A percentile compares a stretch with the other conserved stretches of the same genome.
Evolutionary conservation across 1,140 invertebrate species (phyloP).

Genomic region (Hyphantria cunea): DNA sequence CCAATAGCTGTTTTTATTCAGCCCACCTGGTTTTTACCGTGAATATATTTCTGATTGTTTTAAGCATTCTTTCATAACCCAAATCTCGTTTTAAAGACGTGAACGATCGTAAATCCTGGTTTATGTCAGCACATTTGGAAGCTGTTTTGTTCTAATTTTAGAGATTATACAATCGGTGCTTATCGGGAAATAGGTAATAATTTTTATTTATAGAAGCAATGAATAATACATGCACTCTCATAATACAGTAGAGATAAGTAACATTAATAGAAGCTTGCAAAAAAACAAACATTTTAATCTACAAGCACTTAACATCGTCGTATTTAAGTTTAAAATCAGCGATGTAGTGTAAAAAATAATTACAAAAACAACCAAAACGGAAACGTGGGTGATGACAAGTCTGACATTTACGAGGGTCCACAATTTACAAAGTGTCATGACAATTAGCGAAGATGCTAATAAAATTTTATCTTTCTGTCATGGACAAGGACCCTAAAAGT

Average conservation of each 20-base stretch:
- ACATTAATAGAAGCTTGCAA: too few species aligned
- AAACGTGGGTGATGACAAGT: constrained; percentile 24
- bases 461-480: constrained; percentile 27
- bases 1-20: constrained; percentile 57
- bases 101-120: constrained; percentile 62
- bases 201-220: too few species aligned
- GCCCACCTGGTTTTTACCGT: constrained; percentile 67
- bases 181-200: constrained; percentile 2
- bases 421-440: constrained; percentile 35
- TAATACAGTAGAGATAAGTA: too few species aligned
- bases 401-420: constrained; percentile 35
- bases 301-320: too few species aligned
- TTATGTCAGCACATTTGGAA: constrained; percentile 68
- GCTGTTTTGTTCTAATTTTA: constrained; percentile 62
- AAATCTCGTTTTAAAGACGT: constrained; percentile 66
- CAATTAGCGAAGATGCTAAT: constrained; percentile 36
- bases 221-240: too few species aligned
- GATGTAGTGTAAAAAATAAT: constrained; percentile 9
- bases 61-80: constrained; percentile 68
- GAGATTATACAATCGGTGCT: constrained; percentile 57
- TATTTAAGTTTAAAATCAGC: constrained; percentile 14
- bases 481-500: constrained; percentile 18
- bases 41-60: constrained; percentile 61
- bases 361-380: constrained; percentile 17
- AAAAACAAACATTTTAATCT: too few species aligned